Base-by-base conservation (phyloP, 1,140 invertebrate species). In the Hesperophylax magnus region DNA sequence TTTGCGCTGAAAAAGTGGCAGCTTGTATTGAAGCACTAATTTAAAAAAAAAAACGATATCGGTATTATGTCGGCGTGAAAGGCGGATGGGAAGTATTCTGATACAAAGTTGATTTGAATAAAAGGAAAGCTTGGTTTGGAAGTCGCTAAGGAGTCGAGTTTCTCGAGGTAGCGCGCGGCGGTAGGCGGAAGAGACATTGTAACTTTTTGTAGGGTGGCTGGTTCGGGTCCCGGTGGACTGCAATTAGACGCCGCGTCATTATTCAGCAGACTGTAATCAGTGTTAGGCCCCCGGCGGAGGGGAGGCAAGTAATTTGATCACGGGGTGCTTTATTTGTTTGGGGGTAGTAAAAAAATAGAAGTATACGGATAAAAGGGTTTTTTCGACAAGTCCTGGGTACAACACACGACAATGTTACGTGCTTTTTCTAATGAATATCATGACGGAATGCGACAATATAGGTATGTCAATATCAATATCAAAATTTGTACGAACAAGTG, bases 241-340 rank as follows among this genome's bases (percentile, higher is more conserved):
- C 54, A 76, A 76, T 76, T 76, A 76, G 54, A 76, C 54, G 72
- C 27, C 27, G 72, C 53, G 53, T 31, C 72, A 61, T 76, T 76
- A 76, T 76, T 76, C 56, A 76, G 54, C 24, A 56, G 56, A 31
- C 56, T 39, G 72, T 60, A 76, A 76, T 76, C 72, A 76, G 72
- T 31, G 72, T 39, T 74, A 56, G 15, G 27, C 27, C 54, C 71
- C 8, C 22, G 20, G 6, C 47, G 20, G n/a, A 27, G 54, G 18
- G 54, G 14, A 20, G 24, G 24, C n/a, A 20, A 47, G 69, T 60
- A 76, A 76, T 61, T 76, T 60, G 72, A 76, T 76, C 72, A 47
- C 53, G 56, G 34, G 72, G 72, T 72, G 69, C 69, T 72, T 72
- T 72, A 56, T 72, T 72, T 72, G 69, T 72, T 72, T 56, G 65